Evolutionary conservation across 1,140 invertebrate genomes (phyloP).

Genomic region (Drosophila nasuta): DNA sequence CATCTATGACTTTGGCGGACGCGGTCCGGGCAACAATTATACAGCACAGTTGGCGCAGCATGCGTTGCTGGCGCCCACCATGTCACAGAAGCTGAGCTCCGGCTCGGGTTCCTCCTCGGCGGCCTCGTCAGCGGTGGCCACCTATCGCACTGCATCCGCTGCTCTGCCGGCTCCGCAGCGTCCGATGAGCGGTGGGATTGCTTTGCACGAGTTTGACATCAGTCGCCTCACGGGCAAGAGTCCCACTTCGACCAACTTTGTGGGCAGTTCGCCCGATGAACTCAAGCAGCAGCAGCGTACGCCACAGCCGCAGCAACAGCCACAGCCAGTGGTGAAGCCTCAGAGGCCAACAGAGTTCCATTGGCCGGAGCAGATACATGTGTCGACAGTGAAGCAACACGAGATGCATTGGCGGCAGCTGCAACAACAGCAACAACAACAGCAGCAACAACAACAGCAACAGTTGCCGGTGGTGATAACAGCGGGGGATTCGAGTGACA

Average conservation of each 20-base stretch:
- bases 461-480: constrained; percentile 45
- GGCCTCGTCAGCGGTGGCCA: constrained; percentile 67
- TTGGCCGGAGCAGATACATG: constrained; percentile 84
- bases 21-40: constrained; percentile 80
- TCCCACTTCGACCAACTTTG: constrained; percentile 84
- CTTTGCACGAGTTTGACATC: constrained; percentile 83
- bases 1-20: constrained; percentile 83
- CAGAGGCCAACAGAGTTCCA: constrained; percentile 75
- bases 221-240: constrained; percentile 84
- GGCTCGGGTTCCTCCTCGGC: constrained; percentile 77
- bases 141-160: constrained; percentile 49
- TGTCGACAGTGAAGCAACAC: constrained; percentile 81
- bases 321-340: constrained; percentile 41
- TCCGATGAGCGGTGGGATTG: constrained; percentile 60
- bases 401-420: constrained; percentile 75
- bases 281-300: constrained; percentile 43
- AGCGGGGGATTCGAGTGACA: constrained; percentile 67
- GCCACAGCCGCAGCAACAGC: constrained; percentile 26
- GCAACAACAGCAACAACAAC: constrained; percentile 60
- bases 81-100: constrained; percentile 61
- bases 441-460: constrained; percentile 29
- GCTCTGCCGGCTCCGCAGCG: constrained; percentile 29
- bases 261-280: constrained; percentile 67
- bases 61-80: constrained; percentile 28
- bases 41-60: constrained; percentile 28